A percentile compares a stretch with the other conserved stretches of the same genome.
Evolutionary conservation across 2,888 invertebrate genomes (phyloP).

Genomic region (Lottia scabra): DNA sequence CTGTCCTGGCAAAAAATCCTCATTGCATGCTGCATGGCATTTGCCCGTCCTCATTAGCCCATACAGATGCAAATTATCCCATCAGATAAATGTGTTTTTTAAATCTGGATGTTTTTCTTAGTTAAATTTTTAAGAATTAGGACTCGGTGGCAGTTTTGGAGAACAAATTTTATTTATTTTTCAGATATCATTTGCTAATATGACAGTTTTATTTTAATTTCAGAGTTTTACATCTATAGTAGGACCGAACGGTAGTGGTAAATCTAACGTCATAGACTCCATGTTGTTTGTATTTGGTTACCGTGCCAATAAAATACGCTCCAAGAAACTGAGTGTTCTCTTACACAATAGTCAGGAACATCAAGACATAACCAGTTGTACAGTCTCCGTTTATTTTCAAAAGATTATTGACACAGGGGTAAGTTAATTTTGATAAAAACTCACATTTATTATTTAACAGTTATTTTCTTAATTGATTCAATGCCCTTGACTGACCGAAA

Average conservation of each 20-base stretch:
- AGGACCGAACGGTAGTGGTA: conserved; percentile 99
- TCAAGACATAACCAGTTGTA: conserved; percentile 81
- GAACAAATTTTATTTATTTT: too few relatives aligned
- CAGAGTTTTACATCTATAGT: conserved; percentile 96
- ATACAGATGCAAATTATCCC: too few relatives aligned
- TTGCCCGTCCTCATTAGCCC: too few relatives aligned
- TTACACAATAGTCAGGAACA: conserved; percentile 90
- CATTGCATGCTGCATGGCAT: too few relatives aligned
- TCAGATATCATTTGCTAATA: too few relatives aligned
- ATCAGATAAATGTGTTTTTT: too few relatives aligned
- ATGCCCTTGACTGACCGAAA: neutral
- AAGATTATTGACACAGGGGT: conserved; percentile 70
- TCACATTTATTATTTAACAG: too few relatives aligned
- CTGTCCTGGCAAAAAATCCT: too few relatives aligned
- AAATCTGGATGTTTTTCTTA: too few relatives aligned
- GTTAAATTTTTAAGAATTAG: too few relatives aligned
- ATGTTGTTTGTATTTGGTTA: conserved; percentile 99
- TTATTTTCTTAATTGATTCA: too few relatives aligned
- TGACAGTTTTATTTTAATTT: conserved; percentile 30
- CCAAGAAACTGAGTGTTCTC: conserved; percentile 92
- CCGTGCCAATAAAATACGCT: conserved; percentile 92
- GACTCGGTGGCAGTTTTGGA: too few relatives aligned
- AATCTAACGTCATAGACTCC: conserved; percentile 98
- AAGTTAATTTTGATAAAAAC: conserved; percentile 19
- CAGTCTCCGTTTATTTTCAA: conserved; percentile 90